phyloP scores from a whole-genome alignment of 2,113 vertebrate genomes.

The Podarcis muralis region DNA sequence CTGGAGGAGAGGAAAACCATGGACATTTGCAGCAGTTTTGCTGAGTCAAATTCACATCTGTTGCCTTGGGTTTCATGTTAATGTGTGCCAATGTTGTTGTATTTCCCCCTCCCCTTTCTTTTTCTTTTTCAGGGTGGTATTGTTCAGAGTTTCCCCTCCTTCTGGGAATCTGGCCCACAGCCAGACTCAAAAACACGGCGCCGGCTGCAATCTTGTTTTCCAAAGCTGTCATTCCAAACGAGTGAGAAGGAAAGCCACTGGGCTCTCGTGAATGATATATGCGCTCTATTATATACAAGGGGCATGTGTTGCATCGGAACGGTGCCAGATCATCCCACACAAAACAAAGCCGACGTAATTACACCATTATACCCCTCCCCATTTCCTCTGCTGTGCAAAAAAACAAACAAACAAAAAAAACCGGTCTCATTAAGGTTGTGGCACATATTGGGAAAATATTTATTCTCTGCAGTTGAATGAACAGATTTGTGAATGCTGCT shows the following conservation, averaged over 20 bases:
- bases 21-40: constrained; percentile 30
- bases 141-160: constrained; percentile 15
- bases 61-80: background rate
- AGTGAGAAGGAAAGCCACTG: constrained; percentile 34
- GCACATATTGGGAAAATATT: background rate
- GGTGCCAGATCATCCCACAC: background rate
- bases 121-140: background rate
- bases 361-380: background rate
- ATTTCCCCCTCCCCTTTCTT: background rate
- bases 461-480: background rate
- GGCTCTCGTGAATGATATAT: constrained; percentile 34
- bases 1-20: constrained; percentile 5
- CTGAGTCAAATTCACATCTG: constrained; percentile 57
- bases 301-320: constrained; percentile 3
- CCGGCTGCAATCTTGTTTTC: constrained; percentile 51
- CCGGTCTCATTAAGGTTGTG: constrained; percentile 5
- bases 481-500: fast-evolving
- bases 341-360: constrained; percentile 41
- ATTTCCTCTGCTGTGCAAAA: constrained; percentile 11
- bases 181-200: constrained; percentile 26
- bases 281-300: constrained; percentile 39
- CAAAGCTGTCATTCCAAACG: constrained; percentile 30
- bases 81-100: constrained; percentile 8
- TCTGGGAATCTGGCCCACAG: constrained; percentile 37
- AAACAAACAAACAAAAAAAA: background rate